Evolutionary conservation across 2,888 invertebrate genomes (phyloP).

Genomic region (Lampropteryx suffumata): DNA sequence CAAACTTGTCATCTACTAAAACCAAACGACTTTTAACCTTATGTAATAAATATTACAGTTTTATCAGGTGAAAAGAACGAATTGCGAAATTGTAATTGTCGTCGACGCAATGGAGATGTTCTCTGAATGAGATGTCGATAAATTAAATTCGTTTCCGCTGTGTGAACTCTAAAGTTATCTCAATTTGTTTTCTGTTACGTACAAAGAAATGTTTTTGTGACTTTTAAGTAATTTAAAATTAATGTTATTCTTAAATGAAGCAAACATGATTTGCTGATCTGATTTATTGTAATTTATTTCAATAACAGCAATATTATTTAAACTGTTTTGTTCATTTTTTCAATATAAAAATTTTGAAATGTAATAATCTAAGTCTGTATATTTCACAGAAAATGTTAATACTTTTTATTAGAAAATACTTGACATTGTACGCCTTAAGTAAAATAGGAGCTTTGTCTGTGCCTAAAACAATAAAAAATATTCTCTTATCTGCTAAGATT

Average conservation of each 20-base stretch:
- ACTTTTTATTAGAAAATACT: neutral
- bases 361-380: too few relatives aligned
- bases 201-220: conserved; percentile 51
- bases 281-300: conserved; percentile 16
- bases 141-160: conserved; percentile 81
- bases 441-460: conserved; percentile 14
- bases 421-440: neutral
- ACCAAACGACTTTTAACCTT: conserved; percentile 39
- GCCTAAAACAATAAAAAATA: conserved; percentile 56
- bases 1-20: conserved; percentile 37
- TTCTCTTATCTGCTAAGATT: conserved; percentile 52
- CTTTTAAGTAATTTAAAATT: conserved; percentile 48
- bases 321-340: neutral
- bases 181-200: conserved; percentile 73
- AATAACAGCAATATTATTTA: too few relatives aligned
- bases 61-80: conserved; percentile 23
- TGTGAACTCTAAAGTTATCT: conserved; percentile 74
- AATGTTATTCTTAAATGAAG: conserved; percentile 57
- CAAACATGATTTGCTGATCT: conserved; percentile 41
- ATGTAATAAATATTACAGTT: conserved; percentile 31
- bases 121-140: conserved; percentile 77
- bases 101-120: conserved; percentile 68
- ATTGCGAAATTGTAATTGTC: conserved; percentile 66
- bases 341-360: neutral
- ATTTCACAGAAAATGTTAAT: too few relatives aligned